Evolutionary conservation across 1,140 invertebrate genomes (phyloP).

Genomic region (Sipha flava): DNA sequence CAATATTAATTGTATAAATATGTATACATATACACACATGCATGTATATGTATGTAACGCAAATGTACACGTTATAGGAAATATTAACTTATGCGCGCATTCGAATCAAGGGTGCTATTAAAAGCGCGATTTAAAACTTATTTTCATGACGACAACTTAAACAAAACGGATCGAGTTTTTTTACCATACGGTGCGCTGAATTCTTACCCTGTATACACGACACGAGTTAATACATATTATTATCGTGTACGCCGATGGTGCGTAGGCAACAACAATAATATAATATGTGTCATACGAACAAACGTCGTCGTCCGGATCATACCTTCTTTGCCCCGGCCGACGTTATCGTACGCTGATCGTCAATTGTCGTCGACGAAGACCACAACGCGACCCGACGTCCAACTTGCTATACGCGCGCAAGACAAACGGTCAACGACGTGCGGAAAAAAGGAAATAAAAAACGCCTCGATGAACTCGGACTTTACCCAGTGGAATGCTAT

Average conservation of each 20-base stretch:
- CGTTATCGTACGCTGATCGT: neutral
- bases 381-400: neutral
- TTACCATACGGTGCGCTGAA: too few relatives aligned
- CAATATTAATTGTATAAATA: too few relatives aligned
- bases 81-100: too few relatives aligned
- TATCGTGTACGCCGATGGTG: neutral
- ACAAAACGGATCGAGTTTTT: too few relatives aligned
- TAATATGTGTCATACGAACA: neutral
- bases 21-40: neutral
- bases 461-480: neutral
- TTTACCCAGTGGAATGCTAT: neutral
- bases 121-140: too few relatives aligned
- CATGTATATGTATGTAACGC: too few relatives aligned
- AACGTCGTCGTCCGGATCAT: neutral
- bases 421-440: neutral
- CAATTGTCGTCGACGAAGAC: neutral
- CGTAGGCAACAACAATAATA: neutral
- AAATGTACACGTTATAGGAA: too few relatives aligned
- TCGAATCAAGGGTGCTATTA: too few relatives aligned
- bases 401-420: neutral
- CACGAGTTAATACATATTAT: neutral
- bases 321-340: neutral
- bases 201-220: neutral
- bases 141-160: too few relatives aligned
- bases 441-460: neutral